These are phyloP conservation scores for Eustalomyia histrio DNA, from an alignment of 2,888 invertebrate genomes.

Conservation along the genomic window DNA sequence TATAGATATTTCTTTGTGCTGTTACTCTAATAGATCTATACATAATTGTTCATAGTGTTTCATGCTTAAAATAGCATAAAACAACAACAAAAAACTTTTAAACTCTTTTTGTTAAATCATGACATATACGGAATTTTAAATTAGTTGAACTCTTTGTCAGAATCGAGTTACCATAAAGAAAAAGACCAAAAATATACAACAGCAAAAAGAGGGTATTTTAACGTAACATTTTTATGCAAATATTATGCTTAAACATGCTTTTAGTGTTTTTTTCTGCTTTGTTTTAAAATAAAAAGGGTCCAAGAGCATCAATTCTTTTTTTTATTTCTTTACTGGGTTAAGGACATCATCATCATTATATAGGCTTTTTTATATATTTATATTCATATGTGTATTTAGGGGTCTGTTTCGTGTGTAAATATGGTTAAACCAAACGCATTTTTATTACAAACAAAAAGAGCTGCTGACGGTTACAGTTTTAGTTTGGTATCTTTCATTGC, in stretches of 20 bases:
- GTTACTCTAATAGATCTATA: conserved; percentile 48
- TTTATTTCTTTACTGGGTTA: conserved; percentile 54
- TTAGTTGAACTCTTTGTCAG: conserved; percentile 38
- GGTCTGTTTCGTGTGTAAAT: not conserved
- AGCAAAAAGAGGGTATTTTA: conserved; percentile 29
- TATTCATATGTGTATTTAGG: conserved; percentile 9
- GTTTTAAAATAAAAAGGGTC: conserved; percentile 36
- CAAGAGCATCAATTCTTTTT: conserved; percentile 44
- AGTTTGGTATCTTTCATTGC: not conserved
- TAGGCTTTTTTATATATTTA: not conserved
- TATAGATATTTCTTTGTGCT: conserved; percentile 43
- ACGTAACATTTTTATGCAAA: conserved; percentile 57
- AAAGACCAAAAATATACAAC: not conserved
- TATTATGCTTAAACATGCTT: conserved; percentile 61
- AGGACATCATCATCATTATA: conserved; percentile 41
- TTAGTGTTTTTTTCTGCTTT: conserved; percentile 23
- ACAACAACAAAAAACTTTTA: conserved; percentile 4
- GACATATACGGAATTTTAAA: conserved; percentile 52
- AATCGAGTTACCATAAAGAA: not conserved
- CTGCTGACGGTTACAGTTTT: conserved; percentile 29
- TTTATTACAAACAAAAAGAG: not conserved
- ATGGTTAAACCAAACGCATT: conserved; percentile 12
- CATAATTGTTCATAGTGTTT: conserved; percentile 36
- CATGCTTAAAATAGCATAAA: conserved; percentile 32
- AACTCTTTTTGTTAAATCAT: conserved; percentile 26